Base-by-base conservation (phyloP, 1,140 invertebrate genomes). In the Eumeta japonica region DNA sequence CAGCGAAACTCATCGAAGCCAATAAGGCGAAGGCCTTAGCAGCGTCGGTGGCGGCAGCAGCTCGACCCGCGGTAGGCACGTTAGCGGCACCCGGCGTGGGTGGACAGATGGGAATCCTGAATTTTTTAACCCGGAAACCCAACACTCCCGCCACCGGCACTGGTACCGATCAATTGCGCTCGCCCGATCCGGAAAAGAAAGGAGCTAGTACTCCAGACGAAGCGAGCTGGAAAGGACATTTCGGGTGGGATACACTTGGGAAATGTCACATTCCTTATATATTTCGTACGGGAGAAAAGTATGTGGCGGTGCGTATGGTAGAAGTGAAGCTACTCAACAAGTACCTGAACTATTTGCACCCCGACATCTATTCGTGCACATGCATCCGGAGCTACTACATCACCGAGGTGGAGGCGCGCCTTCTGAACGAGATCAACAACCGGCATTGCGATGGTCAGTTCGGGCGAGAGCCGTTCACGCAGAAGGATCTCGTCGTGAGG, bases 351-450 rank as follows among this genome's bases (percentile, higher is more conserved):
- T 87, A 85, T 53, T 72, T 92, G 19, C 86, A 90, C 65, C 83
- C 86, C 32, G 89, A 92, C 53, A 87, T 93, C 45, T 90, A 90
- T 64, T 82, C 76, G 37, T 94, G 90, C 64, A 92, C 90, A 1
- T 90, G 88, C 62, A 91, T 97, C 35, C 82, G 89, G 39, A 94
- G 91, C 75, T 94, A 94, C 65, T 96, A 90, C 62, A 93, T 96
- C 38, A 96, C 92, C 3, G 88, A 92, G 45, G 83, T 85, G 2
- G 94, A 97, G 76, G 87, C 90, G 30, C 85, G 89, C 43, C 77
- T 97, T 10, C 80, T 97, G 15, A 94, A 93, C 62, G 93, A 97
- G 68, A 95, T 97, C 43, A 98, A 97, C 75, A 76, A 82, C 17
- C 88, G 87, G 65, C 94, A 97, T 58, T 94, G 92, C 78, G 92